phyloP scores from a whole-genome alignment of 2,797 vertebrate genomes.

The Catharus ustulatus region DNA sequence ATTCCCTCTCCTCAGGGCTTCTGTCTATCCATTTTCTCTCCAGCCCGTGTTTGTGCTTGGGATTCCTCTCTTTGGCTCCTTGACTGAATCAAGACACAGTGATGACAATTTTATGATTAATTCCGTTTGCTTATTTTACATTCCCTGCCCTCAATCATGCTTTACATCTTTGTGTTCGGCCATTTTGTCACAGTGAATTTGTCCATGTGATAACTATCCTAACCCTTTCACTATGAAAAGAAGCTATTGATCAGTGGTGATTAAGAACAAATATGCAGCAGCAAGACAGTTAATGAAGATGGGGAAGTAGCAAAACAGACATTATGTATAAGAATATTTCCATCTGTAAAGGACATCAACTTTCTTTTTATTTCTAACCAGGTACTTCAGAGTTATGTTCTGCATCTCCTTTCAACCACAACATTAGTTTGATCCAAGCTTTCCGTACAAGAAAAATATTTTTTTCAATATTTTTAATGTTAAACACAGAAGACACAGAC shows the following conservation, averaged over 20 bases:
- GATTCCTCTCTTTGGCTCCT: background rate
- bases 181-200: background rate
- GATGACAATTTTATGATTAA: background rate
- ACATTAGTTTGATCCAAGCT: background rate
- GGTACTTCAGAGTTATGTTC: background rate
- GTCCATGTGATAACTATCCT: background rate
- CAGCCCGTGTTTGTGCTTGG: background rate
- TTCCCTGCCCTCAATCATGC: background rate
- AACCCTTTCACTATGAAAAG: background rate
- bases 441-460: background rate
- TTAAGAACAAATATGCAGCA: background rate
- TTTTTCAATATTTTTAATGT: background rate
- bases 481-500: background rate
- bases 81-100: background rate
- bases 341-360: no score
- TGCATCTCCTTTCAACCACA: background rate
- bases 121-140: background rate
- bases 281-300: background rate
- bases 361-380: background rate
- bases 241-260: background rate
- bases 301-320: background rate
- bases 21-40: background rate
- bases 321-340: background rate
- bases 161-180: background rate
- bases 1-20: background rate